These are phyloP conservation scores for Heterodera schachtii DNA, from an alignment of 1,140 invertebrate species.

Conservation along the genomic window DNA sequence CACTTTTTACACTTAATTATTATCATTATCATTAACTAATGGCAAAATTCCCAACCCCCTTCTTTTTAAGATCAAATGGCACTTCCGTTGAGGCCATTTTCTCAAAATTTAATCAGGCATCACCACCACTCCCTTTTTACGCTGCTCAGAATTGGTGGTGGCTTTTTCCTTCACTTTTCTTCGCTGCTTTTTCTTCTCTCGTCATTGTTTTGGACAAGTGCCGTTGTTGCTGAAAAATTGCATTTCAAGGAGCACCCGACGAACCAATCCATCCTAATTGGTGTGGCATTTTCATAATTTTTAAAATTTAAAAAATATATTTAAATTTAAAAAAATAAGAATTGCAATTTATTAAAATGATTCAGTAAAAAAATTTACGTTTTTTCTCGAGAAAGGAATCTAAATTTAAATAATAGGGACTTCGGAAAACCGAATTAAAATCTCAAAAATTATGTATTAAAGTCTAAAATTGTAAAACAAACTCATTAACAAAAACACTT, in stretches of 20 bases:
- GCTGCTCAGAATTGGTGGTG: neutral
- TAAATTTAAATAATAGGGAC: too few species aligned
- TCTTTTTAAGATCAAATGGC: neutral
- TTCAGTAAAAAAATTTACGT: too few species aligned
- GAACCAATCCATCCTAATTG: conserved; percentile 43
- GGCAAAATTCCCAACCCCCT: neutral
- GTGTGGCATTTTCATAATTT: neutral
- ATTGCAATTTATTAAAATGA: too few species aligned
- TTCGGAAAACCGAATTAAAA: too few species aligned
- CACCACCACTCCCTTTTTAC: neutral
- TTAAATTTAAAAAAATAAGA: neutral
- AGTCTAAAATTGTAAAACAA: too few species aligned
- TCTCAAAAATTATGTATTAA: too few species aligned
- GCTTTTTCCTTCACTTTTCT: neutral
- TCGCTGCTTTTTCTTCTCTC: neutral
- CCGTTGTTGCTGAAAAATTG: conserved; percentile 2
- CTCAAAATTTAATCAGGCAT: neutral
- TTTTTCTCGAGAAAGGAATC: too few species aligned
- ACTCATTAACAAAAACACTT: too few species aligned
- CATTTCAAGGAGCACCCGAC: conserved; percentile 41
- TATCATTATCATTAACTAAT: neutral
- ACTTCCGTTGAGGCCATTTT: neutral
- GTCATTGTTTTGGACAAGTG: neutral
- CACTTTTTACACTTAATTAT: neutral
- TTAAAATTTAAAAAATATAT: too few species aligned